Conservation (phyloP, 2,113 vertebrate genomes). For the Sapayoa aenigma region DNA sequence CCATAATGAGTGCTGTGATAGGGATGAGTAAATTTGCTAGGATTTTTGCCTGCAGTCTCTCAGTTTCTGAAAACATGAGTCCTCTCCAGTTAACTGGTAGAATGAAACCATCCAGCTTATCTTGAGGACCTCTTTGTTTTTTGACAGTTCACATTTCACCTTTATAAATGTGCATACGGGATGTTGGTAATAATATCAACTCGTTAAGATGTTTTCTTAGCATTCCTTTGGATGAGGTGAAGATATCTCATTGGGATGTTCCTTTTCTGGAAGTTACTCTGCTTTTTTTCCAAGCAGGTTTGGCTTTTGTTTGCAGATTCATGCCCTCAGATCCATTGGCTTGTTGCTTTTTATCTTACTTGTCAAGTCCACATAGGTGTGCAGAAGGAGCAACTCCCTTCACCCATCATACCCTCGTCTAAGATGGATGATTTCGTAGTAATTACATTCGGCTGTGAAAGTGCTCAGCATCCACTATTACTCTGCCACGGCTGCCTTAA, state of each 20-base stretch:
- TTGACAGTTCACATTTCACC: background rate
- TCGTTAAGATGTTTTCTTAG: background rate
- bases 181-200: background rate
- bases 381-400: constrained; percentile 2
- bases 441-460: constrained; percentile 54
- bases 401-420: background rate
- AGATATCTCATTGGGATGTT: background rate
- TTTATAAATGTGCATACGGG: background rate
- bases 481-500: constrained; percentile 39
- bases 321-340: constrained; percentile 50
- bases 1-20: constrained; percentile 16
- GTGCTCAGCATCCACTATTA: constrained; percentile 55
- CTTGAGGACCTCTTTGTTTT: background rate
- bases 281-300: constrained; percentile 19
- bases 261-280: background rate
- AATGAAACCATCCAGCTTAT: background rate
- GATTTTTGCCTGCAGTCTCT: background rate
- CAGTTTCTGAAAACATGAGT: background rate
- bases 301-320: constrained; percentile 67
- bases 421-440: constrained; percentile 56
- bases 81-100: background rate
- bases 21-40: background rate
- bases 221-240: no score
- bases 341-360: constrained; percentile 64
- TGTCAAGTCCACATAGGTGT: constrained; percentile 14